Evolutionary conservation across 2,797 vertebrate species (phyloP), one percentile per base, ranked within the genome.

Genomic region (Stomatorhinus walkeri): DNA sequence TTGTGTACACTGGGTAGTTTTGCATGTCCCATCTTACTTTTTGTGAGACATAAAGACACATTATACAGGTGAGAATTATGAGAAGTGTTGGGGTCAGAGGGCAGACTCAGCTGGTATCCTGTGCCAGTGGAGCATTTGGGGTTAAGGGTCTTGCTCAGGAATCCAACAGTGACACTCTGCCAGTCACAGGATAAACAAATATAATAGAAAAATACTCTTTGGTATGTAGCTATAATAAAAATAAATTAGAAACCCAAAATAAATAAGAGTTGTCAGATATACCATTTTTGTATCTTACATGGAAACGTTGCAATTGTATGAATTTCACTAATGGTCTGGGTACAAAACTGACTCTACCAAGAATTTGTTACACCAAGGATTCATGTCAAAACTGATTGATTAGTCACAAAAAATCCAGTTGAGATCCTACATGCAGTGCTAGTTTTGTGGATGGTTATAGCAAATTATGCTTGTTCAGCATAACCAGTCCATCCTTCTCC

Each of bases 391-490:
- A 46, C 9, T 64, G 87, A 87, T 87, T 64, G 87, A 87, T 87
- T 64, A 46, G n/a, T 64, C n/a, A 64, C 40, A 68, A 61, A 24
- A 24, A 28, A 14, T 46, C 12, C 6, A 22, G 59, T 28, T 22
- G 43, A 43, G 16, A 4, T 56, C 85, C 85, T 40, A 56, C 19
- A 59, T 40, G 54, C 40, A 52, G 46, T n/a, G 32, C 88, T 85
- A 76, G 49, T 52, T 54, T 87, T 72, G 84, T 43, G 46, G 84
- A 54, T 9, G 2, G 83, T n/a, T 32, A 54, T 22, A 32, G 84
- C 22, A 89, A 87, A 86, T 89, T 16, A 43, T 72, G 56, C 59
- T 86, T 85, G 36, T 87, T 89, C 83, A 87, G 88, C 84, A 87
- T 2, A 51, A 48, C 59, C 49, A 24, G 40, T 87, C 14, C 84